Evolutionary conservation across 64 coral and sea anemone species (phyloP).

Genomic region (Platygyra sinensis): DNA sequence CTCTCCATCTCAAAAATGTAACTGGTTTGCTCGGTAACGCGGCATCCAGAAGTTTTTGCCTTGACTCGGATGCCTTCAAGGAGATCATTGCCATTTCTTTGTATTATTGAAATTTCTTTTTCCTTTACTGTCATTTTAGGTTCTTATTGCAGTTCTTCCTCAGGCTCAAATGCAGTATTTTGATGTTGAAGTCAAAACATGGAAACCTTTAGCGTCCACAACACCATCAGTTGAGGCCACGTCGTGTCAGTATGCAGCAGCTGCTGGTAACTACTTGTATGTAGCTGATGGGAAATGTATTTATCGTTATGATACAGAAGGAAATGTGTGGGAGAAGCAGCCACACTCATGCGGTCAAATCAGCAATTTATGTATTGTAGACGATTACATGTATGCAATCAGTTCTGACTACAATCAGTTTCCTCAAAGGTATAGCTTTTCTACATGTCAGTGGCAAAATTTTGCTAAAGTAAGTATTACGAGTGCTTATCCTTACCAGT

Average conservation of each 20-base stretch:
- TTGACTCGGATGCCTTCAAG: too few species aligned
- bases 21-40: too few species aligned
- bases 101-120: too few species aligned
- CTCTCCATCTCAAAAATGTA: too few species aligned
- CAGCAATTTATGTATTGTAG: not conserved
- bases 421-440: not conserved
- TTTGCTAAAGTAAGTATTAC: not conserved
- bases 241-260: not conserved
- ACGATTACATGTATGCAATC: not conserved
- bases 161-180: not conserved
- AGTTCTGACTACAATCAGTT: too few species aligned
- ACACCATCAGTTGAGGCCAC: not conserved
- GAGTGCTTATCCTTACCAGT: too few species aligned
- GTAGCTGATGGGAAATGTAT: not conserved
- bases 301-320: not conserved
- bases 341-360: not conserved
- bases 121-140: not conserved
- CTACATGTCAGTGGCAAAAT: not conserved
- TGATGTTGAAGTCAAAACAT: too few species aligned
- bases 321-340: not conserved
- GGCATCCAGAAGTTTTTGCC: too few species aligned
- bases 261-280: not conserved
- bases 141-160: conserved; percentile 12
- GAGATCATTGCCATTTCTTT: too few species aligned
- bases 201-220: not conserved